A percentile compares a stretch with the other conserved stretches of the same genome.
These are phyloP conservation scores for Reticulitermes speratus DNA, from an alignment of 1,140 invertebrate genomes.

Conservation along the genomic window DNA sequence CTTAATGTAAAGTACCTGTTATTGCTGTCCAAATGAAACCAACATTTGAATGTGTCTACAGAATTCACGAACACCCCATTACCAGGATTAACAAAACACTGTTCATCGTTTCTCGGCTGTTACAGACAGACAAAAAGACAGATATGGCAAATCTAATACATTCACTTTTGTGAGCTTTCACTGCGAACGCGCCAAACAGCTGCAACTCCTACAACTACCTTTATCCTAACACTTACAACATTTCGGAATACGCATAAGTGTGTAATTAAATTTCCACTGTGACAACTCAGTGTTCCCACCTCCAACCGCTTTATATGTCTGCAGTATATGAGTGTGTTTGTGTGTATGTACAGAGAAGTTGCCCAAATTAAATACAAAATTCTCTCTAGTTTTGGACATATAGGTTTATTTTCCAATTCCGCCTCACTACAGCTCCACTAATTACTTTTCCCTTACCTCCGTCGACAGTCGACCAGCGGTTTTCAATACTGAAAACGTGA, in stretches of 20 bases:
- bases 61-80: too few relatives aligned
- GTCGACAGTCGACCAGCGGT: background rate
- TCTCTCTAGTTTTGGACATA: background rate
- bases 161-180: too few relatives aligned
- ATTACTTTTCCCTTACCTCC: background rate
- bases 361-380: constrained; percentile 22
- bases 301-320: background rate
- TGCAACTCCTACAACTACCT: too few relatives aligned
- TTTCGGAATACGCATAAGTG: background rate
- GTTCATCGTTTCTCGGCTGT: too few relatives aligned
- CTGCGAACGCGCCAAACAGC: too few relatives aligned
- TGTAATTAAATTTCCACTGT: background rate
- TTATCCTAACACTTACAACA: background rate
- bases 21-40: too few relatives aligned
- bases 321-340: background rate
- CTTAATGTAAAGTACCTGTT: too few relatives aligned
- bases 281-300: background rate
- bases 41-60: too few relatives aligned
- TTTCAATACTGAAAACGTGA: constrained; percentile 1
- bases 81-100: too few relatives aligned
- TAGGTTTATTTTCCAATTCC: constrained; percentile 24
- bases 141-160: too few relatives aligned
- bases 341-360: background rate
- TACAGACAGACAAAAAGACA: too few relatives aligned
- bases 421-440: background rate